Evolutionary conservation across 2,797 vertebrate species (phyloP), one percentile per base, ranked within the genome.

Genomic region (Spinibarbus caldwelli): DNA sequence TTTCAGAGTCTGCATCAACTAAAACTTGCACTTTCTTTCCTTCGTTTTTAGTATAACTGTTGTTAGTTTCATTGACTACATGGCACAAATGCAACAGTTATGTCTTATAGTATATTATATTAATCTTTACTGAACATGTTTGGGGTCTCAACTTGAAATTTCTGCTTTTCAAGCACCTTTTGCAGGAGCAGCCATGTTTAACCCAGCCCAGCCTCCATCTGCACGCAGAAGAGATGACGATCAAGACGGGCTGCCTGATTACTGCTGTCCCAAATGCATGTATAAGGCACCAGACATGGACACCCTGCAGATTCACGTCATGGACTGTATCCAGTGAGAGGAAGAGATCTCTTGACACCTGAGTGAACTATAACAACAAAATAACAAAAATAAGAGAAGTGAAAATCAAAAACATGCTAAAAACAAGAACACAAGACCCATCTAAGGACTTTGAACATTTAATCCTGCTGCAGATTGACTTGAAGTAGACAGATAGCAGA

Each of bases 231-330:
- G 83, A 72, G 83, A 90, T 43, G 93, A 89, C 17, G 85, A 92
- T 45, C 87, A 92, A 0, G 94, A 96, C n/a, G 96, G 97, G 10
- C 91, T 94, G 7, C 96, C 95, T 0, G 96, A 96, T 70, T 95
- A 92, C 89, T 94, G 95, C 84, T 98, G 97, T 89, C 97, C 97
- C 0, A 98, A 98, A 91, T 98, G 97, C 92, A 94, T 96, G 90
- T 98, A 97, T 91, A 94, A 94, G 87, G 97, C 97, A 3, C 97
- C 97, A 2, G 97, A 98, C 85, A 98, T 98, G 93, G 97, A 98
- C 94, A 98, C 97, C 0, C 92, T 98, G 91, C 97, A 98, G 92
- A 98, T 98, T 89, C 97, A 98, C 0, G 96, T 98, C 86, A 98
- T 98, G 97, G 97, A 98, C 90, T 98, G 97, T 88, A 98, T 98